Conservation (phyloP, 2,113 vertebrate species). For the Apteryx mantelli region DNA sequence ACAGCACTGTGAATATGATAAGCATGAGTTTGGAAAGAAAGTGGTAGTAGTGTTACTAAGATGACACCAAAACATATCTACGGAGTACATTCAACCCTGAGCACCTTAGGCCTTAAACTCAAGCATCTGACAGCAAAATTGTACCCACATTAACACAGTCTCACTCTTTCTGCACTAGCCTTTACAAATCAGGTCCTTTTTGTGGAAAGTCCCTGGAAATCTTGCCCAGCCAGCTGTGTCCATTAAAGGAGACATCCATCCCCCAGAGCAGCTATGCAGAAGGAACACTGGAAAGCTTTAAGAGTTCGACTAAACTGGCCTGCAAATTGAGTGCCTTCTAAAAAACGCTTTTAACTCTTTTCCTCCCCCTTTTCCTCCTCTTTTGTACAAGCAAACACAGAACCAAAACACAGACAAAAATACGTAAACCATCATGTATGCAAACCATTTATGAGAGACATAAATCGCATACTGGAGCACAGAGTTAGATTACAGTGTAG, state of each 20-base stretch:
- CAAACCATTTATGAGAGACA: not conserved
- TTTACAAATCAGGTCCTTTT: accelerated
- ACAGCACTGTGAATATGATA: not conserved
- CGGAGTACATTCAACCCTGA: not conserved
- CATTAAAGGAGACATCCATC: accelerated
- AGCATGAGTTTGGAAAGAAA: not conserved
- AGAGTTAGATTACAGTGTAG: not conserved
- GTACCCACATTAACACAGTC: accelerated
- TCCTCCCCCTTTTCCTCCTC: not conserved
- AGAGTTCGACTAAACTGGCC: not conserved
- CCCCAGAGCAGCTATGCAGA: not conserved
- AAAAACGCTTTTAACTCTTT: not conserved
- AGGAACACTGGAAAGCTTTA: not conserved
- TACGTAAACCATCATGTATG: not conserved
- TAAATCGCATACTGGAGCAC: not conserved
- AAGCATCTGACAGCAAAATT: not conserved
- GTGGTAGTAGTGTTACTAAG: not conserved
- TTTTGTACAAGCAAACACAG: not conserved
- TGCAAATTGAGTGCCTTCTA: not conserved
- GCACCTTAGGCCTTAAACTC: not conserved
- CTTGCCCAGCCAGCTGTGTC: not conserved
- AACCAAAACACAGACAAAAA: not conserved
- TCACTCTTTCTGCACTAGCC: not conserved
- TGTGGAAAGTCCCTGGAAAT: not conserved
- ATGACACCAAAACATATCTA: not conserved